Base-by-base conservation (phyloP, 2,888 invertebrate species). In the Odontothrips loti region DNA sequence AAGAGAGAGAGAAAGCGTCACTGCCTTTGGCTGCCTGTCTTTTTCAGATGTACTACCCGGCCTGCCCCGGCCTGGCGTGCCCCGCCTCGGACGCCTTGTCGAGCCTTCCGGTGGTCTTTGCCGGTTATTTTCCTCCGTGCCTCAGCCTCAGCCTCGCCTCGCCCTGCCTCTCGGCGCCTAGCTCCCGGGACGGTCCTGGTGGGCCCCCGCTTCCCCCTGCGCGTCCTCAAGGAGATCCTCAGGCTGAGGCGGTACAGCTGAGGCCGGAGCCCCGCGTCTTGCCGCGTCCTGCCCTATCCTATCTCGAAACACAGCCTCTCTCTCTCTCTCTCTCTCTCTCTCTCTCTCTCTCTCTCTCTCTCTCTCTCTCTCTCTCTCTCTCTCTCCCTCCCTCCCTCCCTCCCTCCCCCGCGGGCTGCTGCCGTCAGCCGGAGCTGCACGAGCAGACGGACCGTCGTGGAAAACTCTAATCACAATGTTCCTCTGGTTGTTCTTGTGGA, bases 311-410 rank as follows among this genome's bases (percentile, higher is more conserved):
- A 51, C 51, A 51, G 51, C 51, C 51, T 10, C 51, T 10, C 9
- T 10, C 51, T 10, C 51, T 10, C 51, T 20, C 2, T 20, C 20
- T 20, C 12, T 20, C 51, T 20, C 15, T 51, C 20, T 20, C 51
- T 17, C 58, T 58, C 58, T 51, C 51, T 51, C 15, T 9, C 15
- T 15, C 9, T 15, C 9, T 9, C 51, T 51, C 51, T 8, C 51
- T 8, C 9, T 51, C 51, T 51, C 68, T 68, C 68, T 68, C 63
- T 63, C 63, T 63, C 63, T 63, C 63, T 63, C 63, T 63, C 63
- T 63, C 68, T 68, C 68, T 68, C 68, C 23, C 51, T 68, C 68
- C 10, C 68, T n/a, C 68, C 23, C 68, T 68, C n/a, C 23, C 23
- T 68, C 23, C 23, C 68, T 68, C n/a, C 23, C 68, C 10, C n/a